Evolutionary conservation across 2,113 vertebrate genomes (phyloP).

Genomic region (Perognathus longimembris): DNA sequence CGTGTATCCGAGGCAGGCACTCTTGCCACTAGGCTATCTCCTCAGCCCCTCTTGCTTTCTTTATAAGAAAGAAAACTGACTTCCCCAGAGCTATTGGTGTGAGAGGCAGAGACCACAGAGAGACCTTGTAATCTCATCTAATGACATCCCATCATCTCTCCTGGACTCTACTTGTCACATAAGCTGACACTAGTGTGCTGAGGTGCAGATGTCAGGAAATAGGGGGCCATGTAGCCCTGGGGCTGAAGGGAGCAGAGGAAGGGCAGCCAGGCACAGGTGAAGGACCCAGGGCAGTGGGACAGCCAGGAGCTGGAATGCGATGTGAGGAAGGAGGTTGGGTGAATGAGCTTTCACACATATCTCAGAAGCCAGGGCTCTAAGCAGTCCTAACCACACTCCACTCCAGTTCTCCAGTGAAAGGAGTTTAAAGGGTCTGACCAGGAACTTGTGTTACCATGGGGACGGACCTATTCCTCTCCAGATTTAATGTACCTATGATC

Average conservation of each 20-base stretch:
- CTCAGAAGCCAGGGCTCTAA: constrained; percentile 57
- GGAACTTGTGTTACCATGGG: constrained; percentile 89
- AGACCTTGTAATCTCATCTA: background rate
- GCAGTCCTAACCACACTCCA: background rate
- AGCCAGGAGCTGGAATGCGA: fast-evolving
- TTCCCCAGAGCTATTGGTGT: background rate
- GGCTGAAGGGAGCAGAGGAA: background rate
- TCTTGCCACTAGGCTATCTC: no score
- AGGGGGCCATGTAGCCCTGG: background rate
- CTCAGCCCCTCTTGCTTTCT: no score
- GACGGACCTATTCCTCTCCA: constrained; percentile 93
- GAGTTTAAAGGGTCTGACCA: constrained; percentile 93
- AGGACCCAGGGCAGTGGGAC: background rate
- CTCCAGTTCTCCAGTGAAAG: constrained; percentile 94
- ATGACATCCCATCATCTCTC: background rate
- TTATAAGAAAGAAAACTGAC: background rate
- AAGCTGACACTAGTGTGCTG: no score
- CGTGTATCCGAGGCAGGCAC: no score
- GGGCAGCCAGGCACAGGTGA: background rate
- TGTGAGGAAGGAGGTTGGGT: background rate
- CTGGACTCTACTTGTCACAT: no score
- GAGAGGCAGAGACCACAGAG: background rate
- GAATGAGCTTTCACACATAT: background rate
- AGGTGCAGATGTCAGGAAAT: no score
- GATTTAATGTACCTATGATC: constrained; percentile 91